Conservation (phyloP, 2,888 invertebrate species). For the Nebria brevicollis region DNA sequence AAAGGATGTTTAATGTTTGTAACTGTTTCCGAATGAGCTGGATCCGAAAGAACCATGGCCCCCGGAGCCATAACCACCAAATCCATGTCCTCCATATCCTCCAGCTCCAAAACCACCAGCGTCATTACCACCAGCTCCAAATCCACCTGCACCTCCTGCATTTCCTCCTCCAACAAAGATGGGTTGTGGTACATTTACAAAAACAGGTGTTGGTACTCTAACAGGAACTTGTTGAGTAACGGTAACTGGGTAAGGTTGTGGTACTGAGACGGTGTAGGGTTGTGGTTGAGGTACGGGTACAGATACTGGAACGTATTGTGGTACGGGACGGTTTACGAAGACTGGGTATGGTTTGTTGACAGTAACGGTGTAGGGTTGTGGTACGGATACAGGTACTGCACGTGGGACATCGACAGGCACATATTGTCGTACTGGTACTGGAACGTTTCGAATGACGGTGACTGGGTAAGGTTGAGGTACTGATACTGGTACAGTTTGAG, state of each 20-base stretch:
- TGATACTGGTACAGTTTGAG: not conserved
- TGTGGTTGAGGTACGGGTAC: slow-evolving; percentile 8
- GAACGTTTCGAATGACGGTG: slow-evolving; percentile 3
- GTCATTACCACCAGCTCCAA: slow-evolving; percentile 9
- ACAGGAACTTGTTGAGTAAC: slow-evolving; percentile 11
- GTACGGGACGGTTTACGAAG: slow-evolving; percentile 2
- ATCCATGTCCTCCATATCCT: slow-evolving; percentile 4
- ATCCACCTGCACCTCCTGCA: not conserved
- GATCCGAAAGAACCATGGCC: slow-evolving; percentile 5
- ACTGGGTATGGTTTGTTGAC: slow-evolving; percentile 47
- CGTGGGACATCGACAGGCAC: slow-evolving; percentile 55
- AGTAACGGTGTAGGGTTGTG: slow-evolving; percentile 53
- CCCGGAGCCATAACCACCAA: no score
- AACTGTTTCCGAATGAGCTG: not conserved
- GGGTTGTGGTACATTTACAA: slow-evolving; percentile 15
- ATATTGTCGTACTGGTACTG: slow-evolving; percentile 22
- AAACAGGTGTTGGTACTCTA: slow-evolving; percentile 11
- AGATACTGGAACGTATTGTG: slow-evolving; percentile 7
- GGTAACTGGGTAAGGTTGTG: slow-evolving; percentile 9
- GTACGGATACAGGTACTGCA: slow-evolving; percentile 62
- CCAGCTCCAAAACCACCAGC: not conserved
- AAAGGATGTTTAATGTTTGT: not conserved
- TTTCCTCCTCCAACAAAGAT: slow-evolving; percentile 5
- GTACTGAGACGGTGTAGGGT: slow-evolving; percentile 13
- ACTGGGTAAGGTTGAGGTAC: slow-evolving; percentile 25